Evolutionary conservation across 2,797 vertebrate species (phyloP).

Genomic region (Notamacropus eugenii): DNA sequence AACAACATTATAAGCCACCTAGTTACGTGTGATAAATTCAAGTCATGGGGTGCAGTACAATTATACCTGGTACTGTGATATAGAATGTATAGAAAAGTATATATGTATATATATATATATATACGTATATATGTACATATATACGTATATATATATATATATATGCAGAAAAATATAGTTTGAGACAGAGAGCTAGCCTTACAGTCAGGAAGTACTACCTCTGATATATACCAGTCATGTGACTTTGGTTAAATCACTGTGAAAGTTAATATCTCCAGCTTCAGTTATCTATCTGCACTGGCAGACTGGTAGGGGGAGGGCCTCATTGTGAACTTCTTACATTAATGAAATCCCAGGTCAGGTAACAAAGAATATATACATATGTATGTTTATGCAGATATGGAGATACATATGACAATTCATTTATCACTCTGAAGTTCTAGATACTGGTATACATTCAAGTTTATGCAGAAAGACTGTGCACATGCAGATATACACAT

Average conservation of each 20-base stretch:
- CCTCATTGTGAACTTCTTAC: background rate
- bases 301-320: background rate
- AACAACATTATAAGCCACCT: too few relatives aligned
- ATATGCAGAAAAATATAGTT: background rate
- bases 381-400: background rate
- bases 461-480: slow-evolving; percentile 46
- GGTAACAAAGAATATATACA: background rate
- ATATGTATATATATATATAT: too few relatives aligned
- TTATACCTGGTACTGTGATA: background rate
- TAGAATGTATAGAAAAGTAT: too few relatives aligned
- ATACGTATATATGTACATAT: too few relatives aligned
- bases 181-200: background rate
- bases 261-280: background rate
- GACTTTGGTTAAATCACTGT: background rate
- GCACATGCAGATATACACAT: slow-evolving; percentile 61
- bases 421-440: slow-evolving; percentile 54
- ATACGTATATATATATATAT: too few relatives aligned
- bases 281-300: background rate
- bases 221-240: background rate
- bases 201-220: background rate
- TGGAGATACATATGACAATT: background rate
- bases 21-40: background rate
- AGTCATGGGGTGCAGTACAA: background rate
- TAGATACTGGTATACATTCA: slow-evolving; percentile 54
- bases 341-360: background rate